phyloP scores from a whole-genome alignment of 2,797 vertebrate genomes.

The Arremon aurantiirostris region DNA sequence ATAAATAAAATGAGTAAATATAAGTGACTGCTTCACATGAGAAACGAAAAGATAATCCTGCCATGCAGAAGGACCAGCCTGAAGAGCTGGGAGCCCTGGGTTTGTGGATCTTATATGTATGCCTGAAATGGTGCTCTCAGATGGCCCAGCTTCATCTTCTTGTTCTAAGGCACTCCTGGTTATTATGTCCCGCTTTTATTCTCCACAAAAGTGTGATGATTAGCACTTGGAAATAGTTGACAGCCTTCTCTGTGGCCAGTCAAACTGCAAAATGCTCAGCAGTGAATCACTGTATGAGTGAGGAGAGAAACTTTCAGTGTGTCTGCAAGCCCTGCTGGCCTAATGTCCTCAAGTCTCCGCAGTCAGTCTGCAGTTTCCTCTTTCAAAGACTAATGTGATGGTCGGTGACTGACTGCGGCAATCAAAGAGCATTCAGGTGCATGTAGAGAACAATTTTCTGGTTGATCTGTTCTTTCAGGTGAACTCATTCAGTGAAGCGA shows the following conservation, averaged over 20 bases:
- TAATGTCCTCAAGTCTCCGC: slow-evolving; percentile 23
- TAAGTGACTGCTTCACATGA: neutral
- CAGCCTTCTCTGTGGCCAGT: slow-evolving; percentile 6
- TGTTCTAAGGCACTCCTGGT: neutral
- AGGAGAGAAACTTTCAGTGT: neutral
- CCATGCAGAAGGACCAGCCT: neutral
- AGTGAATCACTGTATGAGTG: rapidly evolving
- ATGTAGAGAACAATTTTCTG: slow-evolving; percentile 60
- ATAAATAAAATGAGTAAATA: slow-evolving; percentile 19
- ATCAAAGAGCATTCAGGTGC: slow-evolving; percentile 67
- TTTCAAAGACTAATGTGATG: slow-evolving; percentile 46
- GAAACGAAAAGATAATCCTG: neutral
- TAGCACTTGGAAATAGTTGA: slow-evolving; percentile 30
- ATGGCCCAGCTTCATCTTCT: neutral
- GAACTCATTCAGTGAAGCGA: slow-evolving; percentile 38
- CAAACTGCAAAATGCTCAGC: slow-evolving; percentile 5
- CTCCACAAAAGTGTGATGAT: slow-evolving; percentile 44
- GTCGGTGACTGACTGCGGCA: slow-evolving; percentile 51
- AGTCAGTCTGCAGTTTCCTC: slow-evolving; percentile 38
- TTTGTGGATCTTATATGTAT: neutral
- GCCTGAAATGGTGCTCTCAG: neutral
- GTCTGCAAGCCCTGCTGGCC: slow-evolving; percentile 24
- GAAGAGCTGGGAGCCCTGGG: neutral
- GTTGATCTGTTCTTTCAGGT: slow-evolving; percentile 48
- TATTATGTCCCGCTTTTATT: slow-evolving; percentile 15